A percentile compares a stretch with the other conserved stretches of the same genome.
These are phyloP conservation scores for Schrankia costaestrigalis DNA, from an alignment of 2,888 invertebrate genomes.

Conservation along the genomic window DNA sequence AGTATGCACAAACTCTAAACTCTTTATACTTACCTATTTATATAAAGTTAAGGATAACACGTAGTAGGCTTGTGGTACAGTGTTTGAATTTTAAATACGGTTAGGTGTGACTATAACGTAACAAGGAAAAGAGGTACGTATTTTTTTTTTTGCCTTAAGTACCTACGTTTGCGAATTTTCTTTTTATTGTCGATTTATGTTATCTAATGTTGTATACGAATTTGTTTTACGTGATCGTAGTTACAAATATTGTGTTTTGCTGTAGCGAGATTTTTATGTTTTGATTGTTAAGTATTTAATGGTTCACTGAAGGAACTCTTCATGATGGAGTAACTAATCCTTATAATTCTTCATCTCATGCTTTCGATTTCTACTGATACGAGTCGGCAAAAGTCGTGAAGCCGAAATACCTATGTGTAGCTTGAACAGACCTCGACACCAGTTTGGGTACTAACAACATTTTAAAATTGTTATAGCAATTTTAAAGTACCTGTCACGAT, in stretches of 20 bases:
- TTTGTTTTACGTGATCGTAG: slow-evolving; percentile 40
- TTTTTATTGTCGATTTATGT: slow-evolving; percentile 68
- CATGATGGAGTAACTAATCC: no score
- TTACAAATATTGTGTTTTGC: slow-evolving; percentile 8
- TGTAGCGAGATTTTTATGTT: slow-evolving; percentile 1
- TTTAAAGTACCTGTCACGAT: no score
- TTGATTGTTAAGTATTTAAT: slow-evolving; percentile 54
- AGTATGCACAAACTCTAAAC: slow-evolving; percentile 53
- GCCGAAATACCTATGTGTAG: no score
- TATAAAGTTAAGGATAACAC: slow-evolving; percentile 73
- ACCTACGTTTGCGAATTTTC: slow-evolving; percentile 45
- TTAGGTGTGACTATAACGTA: slow-evolving; percentile 65
- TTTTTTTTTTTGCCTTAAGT: no score
- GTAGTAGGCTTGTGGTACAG: slow-evolving; percentile 62
- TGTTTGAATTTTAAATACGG: slow-evolving; percentile 71
- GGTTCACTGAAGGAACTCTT: no score
- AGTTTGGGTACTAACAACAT: no score
- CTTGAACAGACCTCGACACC: no score
- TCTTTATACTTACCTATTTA: slow-evolving; percentile 55
- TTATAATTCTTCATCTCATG: no score
- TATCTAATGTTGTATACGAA: slow-evolving; percentile 27
- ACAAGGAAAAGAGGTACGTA: slow-evolving; percentile 48
- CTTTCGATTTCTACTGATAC: no score
- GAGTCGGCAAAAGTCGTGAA: no score
- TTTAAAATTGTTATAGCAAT: no score